These are phyloP conservation scores for Falco columbarius DNA, from an alignment of 2,797 vertebrate species.

Conservation along the genomic window DNA sequence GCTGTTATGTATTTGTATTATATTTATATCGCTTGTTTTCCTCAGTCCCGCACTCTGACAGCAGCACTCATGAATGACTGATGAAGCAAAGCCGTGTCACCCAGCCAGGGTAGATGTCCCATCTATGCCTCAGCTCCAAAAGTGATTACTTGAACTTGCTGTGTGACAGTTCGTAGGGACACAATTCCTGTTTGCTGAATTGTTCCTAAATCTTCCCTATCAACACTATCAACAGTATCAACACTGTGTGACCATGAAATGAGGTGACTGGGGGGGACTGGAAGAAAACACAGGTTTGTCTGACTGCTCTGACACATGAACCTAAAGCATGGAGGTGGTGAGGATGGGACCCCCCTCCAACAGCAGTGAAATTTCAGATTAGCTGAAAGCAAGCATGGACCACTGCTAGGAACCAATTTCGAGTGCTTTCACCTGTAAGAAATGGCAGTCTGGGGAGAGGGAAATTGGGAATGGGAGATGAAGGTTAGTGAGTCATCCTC, in stretches of 20 bases:
- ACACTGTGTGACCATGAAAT: not conserved
- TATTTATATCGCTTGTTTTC: not conserved
- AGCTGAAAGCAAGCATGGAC: not conserved
- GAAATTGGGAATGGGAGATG: not conserved
- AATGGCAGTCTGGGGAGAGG: not conserved
- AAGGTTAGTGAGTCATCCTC: not conserved
- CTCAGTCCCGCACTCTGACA: not conserved
- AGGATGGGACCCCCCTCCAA: not conserved
- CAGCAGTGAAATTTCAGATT: not conserved
- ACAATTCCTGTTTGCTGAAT: not conserved
- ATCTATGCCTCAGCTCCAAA: not conserved
- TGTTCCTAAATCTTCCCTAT: not conserved
- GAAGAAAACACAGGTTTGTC: not conserved
- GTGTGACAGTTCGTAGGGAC: not conserved
- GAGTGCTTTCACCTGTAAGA: not conserved
- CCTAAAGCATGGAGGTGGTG: not conserved
- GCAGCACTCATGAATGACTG: not conserved
- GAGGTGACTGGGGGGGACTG: not conserved
- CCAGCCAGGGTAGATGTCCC: not conserved
- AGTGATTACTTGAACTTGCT: not conserved
- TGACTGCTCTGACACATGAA: not conserved
- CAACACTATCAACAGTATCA: not conserved
- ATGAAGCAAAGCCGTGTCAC: not conserved
- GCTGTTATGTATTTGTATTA: not conserved
- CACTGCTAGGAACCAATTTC: not conserved